phyloP scores from a whole-genome alignment of 2,797 vertebrate species.

The Gambelia wislizenii region DNA sequence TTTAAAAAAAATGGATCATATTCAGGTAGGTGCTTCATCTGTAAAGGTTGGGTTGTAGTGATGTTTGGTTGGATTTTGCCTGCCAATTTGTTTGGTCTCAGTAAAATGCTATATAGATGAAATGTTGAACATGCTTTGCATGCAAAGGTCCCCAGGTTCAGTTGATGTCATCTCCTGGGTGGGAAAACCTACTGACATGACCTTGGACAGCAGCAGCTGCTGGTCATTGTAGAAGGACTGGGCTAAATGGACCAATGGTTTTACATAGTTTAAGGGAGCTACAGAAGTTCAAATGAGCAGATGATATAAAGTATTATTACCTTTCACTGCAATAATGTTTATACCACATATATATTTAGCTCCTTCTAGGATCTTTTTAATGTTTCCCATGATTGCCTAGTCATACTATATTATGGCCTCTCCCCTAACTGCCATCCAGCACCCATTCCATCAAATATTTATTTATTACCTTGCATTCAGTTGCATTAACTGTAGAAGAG shows the following conservation, averaged over 20 bases:
- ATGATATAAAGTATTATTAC: neutral
- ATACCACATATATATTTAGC: neutral
- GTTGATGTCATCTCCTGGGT: no score
- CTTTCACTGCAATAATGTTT: neutral
- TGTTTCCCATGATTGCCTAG: neutral
- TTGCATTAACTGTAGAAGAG: neutral
- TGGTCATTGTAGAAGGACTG: neutral
- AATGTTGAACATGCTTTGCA: neutral
- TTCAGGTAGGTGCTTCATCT: neutral
- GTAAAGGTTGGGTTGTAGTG: neutral
- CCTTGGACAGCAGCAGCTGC: neutral
- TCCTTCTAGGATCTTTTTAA: constrained; percentile 23
- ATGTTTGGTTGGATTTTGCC: neutral
- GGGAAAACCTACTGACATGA: neutral
- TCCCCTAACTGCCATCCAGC: neutral
- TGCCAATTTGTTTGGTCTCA: neutral
- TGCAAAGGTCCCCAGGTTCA: neutral
- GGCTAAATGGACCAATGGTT: neutral
- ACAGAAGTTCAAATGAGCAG: neutral
- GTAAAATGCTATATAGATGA: neutral
- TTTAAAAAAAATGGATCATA: neutral
- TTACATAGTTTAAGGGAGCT: neutral
- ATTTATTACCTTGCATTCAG: neutral
- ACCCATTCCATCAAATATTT: neutral
- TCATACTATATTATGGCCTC: neutral